These are phyloP conservation scores for Carcina quercana DNA, from an alignment of 2,888 invertebrate species.

Conservation along the genomic window DNA sequence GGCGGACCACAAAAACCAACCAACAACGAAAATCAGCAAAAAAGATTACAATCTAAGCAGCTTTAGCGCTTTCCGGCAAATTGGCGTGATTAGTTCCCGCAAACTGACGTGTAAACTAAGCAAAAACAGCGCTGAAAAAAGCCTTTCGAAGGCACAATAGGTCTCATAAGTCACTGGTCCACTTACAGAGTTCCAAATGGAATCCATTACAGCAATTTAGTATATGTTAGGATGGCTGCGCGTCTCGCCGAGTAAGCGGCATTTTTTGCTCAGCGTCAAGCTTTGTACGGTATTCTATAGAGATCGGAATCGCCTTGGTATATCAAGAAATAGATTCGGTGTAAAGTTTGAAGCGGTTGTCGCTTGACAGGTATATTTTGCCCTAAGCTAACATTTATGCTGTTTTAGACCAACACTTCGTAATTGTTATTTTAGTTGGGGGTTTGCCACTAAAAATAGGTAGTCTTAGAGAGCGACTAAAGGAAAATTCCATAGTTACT, in stretches of 20 bases:
- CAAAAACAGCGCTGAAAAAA: constrained; percentile 20
- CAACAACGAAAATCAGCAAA: background rate
- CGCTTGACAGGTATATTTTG: too few relatives aligned
- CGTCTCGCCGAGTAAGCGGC: constrained; percentile 6
- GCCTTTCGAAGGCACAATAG: constrained; percentile 13
- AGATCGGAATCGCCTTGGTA: too few relatives aligned
- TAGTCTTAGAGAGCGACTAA: too few relatives aligned
- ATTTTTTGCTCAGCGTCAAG: constrained; percentile 3
- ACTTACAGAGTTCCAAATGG: constrained; percentile 38
- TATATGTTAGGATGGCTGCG: constrained; percentile 14
- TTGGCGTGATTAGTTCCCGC: constrained; percentile 2
- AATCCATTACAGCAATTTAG: constrained; percentile 35
- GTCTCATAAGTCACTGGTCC: constrained; percentile 25
- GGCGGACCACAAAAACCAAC: background rate
- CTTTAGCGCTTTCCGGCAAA: background rate
- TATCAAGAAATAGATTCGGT: too few relatives aligned
- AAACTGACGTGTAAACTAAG: constrained; percentile 5
- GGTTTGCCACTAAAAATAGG: too few relatives aligned
- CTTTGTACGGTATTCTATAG: too few relatives aligned
- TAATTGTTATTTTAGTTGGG: too few relatives aligned
- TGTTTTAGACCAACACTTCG: too few relatives aligned
- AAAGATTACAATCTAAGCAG: constrained; percentile 1
- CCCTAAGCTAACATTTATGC: too few relatives aligned
- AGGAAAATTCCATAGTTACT: too few relatives aligned
- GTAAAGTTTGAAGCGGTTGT: too few relatives aligned